Evolutionary conservation across 2,113 vertebrate genomes (phyloP).

Genomic region (Shinisaurus crocodilurus): DNA sequence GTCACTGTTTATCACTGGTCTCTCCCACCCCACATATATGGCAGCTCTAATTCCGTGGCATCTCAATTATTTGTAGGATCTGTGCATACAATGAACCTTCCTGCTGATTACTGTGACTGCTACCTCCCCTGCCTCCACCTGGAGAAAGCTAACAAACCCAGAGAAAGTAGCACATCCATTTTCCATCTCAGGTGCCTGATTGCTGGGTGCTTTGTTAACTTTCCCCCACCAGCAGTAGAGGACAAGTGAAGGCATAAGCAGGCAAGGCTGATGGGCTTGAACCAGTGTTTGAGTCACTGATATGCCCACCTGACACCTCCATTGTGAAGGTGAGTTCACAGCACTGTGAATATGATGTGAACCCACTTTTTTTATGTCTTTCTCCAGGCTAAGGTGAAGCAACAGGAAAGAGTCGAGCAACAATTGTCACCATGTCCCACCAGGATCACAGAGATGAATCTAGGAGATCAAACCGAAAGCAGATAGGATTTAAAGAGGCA

Average conservation of each 20-base stretch:
- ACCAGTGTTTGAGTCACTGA: background rate
- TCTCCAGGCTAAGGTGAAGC: conserved; percentile 16
- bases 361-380: background rate
- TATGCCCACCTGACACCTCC: background rate
- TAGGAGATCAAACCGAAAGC: conserved; percentile 48
- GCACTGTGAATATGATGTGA: background rate
- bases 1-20: too few species aligned
- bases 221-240: too few species aligned
- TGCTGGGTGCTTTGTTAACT: too few species aligned
- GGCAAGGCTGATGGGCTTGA: background rate
- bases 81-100: background rate
- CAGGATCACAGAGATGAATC: conserved; percentile 66
- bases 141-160: background rate
- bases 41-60: too few species aligned
- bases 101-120: background rate
- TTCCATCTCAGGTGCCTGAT: background rate
- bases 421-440: conserved; percentile 53
- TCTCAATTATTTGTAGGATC: too few species aligned
- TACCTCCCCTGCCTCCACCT: background rate
- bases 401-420: conserved; percentile 48
- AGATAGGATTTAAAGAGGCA: conserved; percentile 59
- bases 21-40: too few species aligned
- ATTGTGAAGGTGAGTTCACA: background rate
- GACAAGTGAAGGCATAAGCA: background rate
- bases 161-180: background rate